Base-by-base conservation (phyloP, 2,888 invertebrate species). In the Drosophila parthenogenetica region DNA sequence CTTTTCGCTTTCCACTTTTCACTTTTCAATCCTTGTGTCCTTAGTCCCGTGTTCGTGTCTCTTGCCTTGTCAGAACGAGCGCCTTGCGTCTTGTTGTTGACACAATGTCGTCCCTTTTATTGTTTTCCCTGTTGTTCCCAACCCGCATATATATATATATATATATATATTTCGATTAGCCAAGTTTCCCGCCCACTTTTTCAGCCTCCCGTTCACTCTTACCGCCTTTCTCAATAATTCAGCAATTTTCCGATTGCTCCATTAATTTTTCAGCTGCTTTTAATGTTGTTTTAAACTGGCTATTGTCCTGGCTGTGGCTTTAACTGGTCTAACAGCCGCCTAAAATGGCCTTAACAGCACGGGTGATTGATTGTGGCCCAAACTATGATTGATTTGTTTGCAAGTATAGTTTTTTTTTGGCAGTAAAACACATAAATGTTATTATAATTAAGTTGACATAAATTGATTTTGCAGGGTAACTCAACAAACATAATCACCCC, bases 181-280 rank as follows among this genome's bases (percentile, higher is more conserved):
- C 83, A 66, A 80, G 77, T 55, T 75, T 53, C 37, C 39, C 42
- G 45, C 1, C 50, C 16, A 35, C 32, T 7, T 14, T 43, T 13
- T 29, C 22, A 25, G 2, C 3, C 11, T 10, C 37, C 16, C 17
- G 11, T 42, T 51, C 5, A 19, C 35, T 7, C 45, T n/a, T 14
- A 40, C 25, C 49, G 32, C 14, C 35, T 54, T 13, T 22, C 42
- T 70, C 68, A 88, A 87, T 87, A 82, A 88, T 79, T 83, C 69
- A 74, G 55, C 84, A 84, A 87, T 73, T 87, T 87, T 73, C 71
- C 77, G 77, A 81, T 79, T 81, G 77, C 35, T 80, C 58, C 65
- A 82, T 87, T 76, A 73, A 76, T 75, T 79, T 78, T 81, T 73
- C 69, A 76, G 62, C 59, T 65, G 35, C 55, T 75, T 68, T 63